phyloP scores from a whole-genome alignment of 2,888 invertebrate genomes.

The Cantharis rufa region DNA sequence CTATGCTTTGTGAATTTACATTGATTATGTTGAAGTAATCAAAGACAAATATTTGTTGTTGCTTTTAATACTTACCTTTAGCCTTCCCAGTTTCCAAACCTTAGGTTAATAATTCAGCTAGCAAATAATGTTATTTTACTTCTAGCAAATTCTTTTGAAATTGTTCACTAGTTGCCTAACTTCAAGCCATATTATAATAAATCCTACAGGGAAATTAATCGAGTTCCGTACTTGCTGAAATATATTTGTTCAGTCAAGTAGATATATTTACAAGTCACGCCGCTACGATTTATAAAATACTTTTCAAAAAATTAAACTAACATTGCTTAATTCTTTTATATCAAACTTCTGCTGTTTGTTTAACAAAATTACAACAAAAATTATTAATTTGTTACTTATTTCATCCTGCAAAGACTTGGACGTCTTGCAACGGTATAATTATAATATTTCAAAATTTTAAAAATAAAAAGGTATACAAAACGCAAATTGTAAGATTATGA shows the following conservation, averaged over 20 bases:
- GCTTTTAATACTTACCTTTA: background rate
- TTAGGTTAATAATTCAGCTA: background rate
- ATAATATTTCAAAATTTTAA: no score
- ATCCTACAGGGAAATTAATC: background rate
- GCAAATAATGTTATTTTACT: background rate
- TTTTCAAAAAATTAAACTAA: background rate
- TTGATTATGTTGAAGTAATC: background rate
- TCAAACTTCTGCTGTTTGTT: no score
- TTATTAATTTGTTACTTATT: no score
- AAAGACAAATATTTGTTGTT: background rate
- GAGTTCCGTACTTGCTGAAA: background rate
- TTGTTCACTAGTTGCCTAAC: background rate
- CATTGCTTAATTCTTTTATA: background rate
- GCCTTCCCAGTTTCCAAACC: background rate
- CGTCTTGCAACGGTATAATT: no score
- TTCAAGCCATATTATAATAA: background rate
- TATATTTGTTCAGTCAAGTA: background rate
- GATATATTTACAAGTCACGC: background rate
- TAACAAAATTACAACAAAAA: no score
- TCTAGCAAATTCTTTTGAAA: background rate
- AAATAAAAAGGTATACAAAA: background rate
- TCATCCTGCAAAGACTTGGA: no score
- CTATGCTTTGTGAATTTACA: background rate
- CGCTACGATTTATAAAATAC: background rate
- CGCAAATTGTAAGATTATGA: background rate